These are phyloP conservation scores for Pollenia amentaria DNA, from an alignment of 2,888 invertebrate species.

Conservation along the genomic window DNA sequence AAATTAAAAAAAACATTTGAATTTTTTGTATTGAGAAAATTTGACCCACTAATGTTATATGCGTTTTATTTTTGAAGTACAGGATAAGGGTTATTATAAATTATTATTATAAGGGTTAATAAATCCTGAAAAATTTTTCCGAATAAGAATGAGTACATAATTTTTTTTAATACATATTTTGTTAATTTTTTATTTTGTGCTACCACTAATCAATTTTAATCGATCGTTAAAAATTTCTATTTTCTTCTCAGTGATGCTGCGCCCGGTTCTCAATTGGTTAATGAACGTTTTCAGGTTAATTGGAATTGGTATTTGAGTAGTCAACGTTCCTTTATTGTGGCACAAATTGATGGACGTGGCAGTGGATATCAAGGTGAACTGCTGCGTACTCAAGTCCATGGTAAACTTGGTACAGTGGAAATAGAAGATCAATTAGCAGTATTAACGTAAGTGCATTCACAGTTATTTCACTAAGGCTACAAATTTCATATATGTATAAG, in stretches of 20 bases:
- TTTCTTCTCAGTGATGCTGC: slow-evolving; percentile 87
- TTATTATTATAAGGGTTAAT: too few species aligned
- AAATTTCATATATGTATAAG: too few species aligned
- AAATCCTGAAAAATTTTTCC: too few species aligned
- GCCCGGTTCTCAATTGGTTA: slow-evolving; percentile 94
- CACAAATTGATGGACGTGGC: slow-evolving; percentile 95
- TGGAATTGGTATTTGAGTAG: slow-evolving; percentile 95
- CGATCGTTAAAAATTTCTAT: not conserved
- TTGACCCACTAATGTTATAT: too few species aligned
- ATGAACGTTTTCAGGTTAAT: slow-evolving; percentile 91
- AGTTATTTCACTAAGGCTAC: not conserved
- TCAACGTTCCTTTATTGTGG: slow-evolving; percentile 93
- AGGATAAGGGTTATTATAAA: too few species aligned
- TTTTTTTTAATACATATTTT: too few species aligned
- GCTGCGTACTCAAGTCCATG: slow-evolving; percentile 90
- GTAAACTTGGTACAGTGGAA: slow-evolving; percentile 89
- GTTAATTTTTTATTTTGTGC: not conserved
- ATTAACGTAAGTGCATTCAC: slow-evolving; percentile 85
- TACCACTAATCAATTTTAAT: not conserved
- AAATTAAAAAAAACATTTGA: too few species aligned
- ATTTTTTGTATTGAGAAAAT: too few species aligned
- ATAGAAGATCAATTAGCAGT: slow-evolving; percentile 91
- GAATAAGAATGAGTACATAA: too few species aligned
- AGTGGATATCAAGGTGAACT: slow-evolving; percentile 93
- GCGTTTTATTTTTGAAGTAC: too few species aligned